A percentile compares a stretch with the other conserved stretches of the same genome.
Conservation (phyloP, 2,888 invertebrate species). For the Tanytarsus gracilentus region DNA sequence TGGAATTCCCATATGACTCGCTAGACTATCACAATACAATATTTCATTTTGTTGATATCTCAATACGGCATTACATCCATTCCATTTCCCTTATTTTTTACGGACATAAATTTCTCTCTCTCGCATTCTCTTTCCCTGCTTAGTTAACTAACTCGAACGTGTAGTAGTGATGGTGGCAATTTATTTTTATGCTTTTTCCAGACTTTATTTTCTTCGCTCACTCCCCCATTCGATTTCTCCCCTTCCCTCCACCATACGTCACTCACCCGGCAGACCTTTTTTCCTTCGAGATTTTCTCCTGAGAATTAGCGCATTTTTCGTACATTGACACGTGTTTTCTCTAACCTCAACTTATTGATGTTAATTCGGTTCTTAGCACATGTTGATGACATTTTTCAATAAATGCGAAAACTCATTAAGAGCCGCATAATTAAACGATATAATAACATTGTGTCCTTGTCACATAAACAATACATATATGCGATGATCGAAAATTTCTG, state of each 20-base stretch:
- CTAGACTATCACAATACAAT: slow-evolving; percentile 10
- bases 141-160: too few relatives aligned
- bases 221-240: neutral
- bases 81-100: neutral
- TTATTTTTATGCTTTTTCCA: slow-evolving; percentile 14
- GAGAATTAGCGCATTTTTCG: neutral
- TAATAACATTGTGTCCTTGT: too few relatives aligned
- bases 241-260: neutral
- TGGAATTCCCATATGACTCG: slow-evolving; percentile 13
- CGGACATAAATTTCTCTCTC: neutral
- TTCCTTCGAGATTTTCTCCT: neutral
- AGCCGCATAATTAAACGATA: too few relatives aligned
- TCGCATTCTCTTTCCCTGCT: neutral
- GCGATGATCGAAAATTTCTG: too few relatives aligned
- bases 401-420: too few relatives aligned
- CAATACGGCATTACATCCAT: neutral
- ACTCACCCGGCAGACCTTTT: neutral
- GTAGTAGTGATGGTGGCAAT: slow-evolving; percentile 15
- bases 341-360: too few relatives aligned
- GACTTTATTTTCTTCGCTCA: neutral
- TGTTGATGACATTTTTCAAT: too few relatives aligned
- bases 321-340: neutral
- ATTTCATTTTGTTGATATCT: slow-evolving; percentile 1
- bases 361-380: too few relatives aligned
- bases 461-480: too few relatives aligned